Conservation (phyloP, 2,888 invertebrate genomes). For the Parthenolecanium corni region DNA sequence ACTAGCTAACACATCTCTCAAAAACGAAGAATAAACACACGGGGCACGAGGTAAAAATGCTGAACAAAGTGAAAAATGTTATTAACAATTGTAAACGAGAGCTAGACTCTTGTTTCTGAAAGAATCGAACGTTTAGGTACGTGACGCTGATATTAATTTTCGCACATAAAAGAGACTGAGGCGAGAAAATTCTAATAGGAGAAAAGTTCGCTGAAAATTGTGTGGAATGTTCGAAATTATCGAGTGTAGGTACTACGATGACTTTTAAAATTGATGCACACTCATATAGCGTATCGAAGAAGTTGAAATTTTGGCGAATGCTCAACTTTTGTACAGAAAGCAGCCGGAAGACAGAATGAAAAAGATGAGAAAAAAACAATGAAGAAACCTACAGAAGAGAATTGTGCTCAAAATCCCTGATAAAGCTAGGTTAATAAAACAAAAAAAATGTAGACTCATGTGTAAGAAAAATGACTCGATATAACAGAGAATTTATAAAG, state of each 20-base stretch:
- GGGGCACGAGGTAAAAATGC: too few relatives aligned
- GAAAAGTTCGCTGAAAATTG: constrained; percentile 21
- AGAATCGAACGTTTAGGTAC: too few relatives aligned
- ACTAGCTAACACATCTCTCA: not conserved
- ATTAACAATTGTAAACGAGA: too few relatives aligned
- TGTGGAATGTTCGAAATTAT: not conserved
- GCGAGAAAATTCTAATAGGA: not conserved
- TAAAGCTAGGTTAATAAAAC: constrained; percentile 23
- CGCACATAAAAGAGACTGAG: not conserved
- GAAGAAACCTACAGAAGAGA: not conserved
- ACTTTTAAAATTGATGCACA: too few relatives aligned
- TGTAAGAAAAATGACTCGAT: constrained; percentile 6
- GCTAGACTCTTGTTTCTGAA: too few relatives aligned
- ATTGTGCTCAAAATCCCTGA: not conserved
- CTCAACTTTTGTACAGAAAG: not conserved
- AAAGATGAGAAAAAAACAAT: not conserved
- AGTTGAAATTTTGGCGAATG: too few relatives aligned
- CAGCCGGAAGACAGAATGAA: not conserved
- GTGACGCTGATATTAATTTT: too few relatives aligned
- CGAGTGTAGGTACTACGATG: too few relatives aligned
- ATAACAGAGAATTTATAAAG: constrained; percentile 19
- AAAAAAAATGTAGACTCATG: not conserved
- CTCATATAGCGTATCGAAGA: too few relatives aligned
- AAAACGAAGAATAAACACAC: too few relatives aligned
- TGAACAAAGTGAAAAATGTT: too few relatives aligned